Evolutionary conservation across 2,888 invertebrate species (phyloP).

Genomic region (Coenonympha glycerion): DNA sequence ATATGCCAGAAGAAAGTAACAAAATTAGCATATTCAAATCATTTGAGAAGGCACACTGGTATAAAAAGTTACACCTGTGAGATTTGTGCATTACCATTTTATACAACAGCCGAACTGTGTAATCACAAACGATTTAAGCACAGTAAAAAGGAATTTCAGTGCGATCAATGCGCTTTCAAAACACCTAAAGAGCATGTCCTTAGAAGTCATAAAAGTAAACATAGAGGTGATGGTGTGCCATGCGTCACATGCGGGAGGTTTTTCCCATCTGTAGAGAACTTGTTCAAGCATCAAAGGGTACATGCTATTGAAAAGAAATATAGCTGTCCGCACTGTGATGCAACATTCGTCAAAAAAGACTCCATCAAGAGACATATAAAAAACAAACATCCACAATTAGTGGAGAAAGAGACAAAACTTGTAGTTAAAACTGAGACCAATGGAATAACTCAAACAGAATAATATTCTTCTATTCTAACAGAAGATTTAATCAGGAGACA

Average conservation of each 20-base stretch:
- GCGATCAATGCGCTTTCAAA: constrained; percentile 50
- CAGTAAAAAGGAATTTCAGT: constrained; percentile 38
- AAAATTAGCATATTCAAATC: constrained; percentile 35
- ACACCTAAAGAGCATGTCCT: constrained; percentile 32
- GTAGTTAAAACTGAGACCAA: constrained; percentile 16
- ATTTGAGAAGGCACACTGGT: constrained; percentile 52
- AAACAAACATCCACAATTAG: constrained; percentile 24
- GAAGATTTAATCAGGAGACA: too few species aligned
- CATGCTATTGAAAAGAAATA: constrained; percentile 49
- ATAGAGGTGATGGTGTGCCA: constrained; percentile 41
- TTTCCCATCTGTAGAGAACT: constrained; percentile 39
- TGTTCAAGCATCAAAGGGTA: constrained; percentile 43
- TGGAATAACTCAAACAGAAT: background rate
- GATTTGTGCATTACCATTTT: constrained; percentile 52
- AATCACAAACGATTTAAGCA: constrained; percentile 50
- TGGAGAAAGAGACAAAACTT: constrained; percentile 4
- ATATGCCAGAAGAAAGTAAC: constrained; percentile 44
- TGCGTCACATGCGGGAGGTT: constrained; percentile 55
- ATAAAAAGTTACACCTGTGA: constrained; percentile 53
- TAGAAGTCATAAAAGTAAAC: constrained; percentile 44
- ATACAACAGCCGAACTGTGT: constrained; percentile 46
- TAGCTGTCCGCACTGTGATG: constrained; percentile 47
- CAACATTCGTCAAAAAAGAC: constrained; percentile 40
- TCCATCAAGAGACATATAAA: constrained; percentile 36
- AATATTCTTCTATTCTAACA: too few species aligned